Conservation (phyloP, 2,888 invertebrate species). For the Aleiodes leptofemur region DNA sequence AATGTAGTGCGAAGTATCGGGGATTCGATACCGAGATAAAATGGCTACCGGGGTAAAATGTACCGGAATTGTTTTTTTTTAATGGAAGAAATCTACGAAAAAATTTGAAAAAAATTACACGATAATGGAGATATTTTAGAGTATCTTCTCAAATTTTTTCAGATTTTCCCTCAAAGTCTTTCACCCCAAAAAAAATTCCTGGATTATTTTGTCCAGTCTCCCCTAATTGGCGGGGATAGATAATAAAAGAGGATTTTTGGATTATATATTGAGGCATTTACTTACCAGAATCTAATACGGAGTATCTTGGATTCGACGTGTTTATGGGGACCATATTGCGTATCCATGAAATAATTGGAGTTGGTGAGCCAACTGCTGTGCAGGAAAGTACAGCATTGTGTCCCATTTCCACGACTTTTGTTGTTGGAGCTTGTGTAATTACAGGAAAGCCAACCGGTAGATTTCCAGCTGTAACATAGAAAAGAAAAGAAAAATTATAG, state of each 20-base stretch:
- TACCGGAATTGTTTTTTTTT: too few relatives aligned
- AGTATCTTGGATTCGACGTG: constrained; percentile 89
- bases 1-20: too few relatives aligned
- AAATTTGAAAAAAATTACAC: too few relatives aligned
- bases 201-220: too few relatives aligned
- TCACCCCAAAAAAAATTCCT: background rate
- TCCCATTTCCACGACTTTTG: constrained; percentile 97
- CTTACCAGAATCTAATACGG: constrained; percentile 88
- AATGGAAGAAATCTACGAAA: too few relatives aligned
- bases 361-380: constrained; percentile 89
- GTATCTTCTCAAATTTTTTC: too few relatives aligned
- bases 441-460: constrained; percentile 95
- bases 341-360: constrained; percentile 92
- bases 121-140: too few relatives aligned
- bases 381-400: constrained; percentile 94
- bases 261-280: constrained; percentile 34
- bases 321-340: constrained; percentile 94
- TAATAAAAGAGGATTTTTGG: background rate
- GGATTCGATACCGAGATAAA: too few relatives aligned
- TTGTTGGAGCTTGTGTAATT: constrained; percentile 90
- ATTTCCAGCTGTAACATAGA: constrained; percentile 83
- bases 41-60: too few relatives aligned
- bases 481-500: background rate
- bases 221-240: background rate
- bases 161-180: too few relatives aligned